Evolutionary conservation across 2,797 vertebrate species (phyloP).

Genomic region (Mus spretus): DNA sequence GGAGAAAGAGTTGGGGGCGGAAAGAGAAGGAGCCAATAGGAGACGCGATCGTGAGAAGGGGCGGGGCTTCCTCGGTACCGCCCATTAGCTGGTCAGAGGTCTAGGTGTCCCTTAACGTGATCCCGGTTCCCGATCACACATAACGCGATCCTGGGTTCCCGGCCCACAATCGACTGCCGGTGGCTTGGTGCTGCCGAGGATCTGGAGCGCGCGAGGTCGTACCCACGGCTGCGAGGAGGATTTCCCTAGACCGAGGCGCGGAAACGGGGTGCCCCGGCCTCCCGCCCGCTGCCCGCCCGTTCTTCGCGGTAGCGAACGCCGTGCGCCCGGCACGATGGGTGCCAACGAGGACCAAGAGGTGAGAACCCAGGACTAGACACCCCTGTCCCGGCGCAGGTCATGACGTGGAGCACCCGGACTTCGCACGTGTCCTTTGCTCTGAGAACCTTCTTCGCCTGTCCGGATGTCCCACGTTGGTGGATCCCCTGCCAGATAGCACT

Average conservation of each 20-base stretch:
- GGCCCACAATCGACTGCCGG: accelerated
- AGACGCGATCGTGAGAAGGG: neutral
- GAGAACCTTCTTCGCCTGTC: neutral
- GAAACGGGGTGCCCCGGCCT: neutral
- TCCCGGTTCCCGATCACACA: accelerated
- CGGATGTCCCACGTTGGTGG: neutral
- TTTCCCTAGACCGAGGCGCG: neutral
- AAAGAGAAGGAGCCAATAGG: conserved; percentile 60
- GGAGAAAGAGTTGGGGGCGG: neutral
- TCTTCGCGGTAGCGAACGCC: neutral
- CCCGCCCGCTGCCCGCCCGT: neutral
- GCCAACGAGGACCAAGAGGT: conserved; percentile 99
- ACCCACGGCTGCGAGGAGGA: neutral
- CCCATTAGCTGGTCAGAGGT: accelerated
- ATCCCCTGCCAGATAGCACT: neutral
- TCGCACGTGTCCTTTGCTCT: neutral
- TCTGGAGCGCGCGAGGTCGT: neutral
- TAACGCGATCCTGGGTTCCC: accelerated
- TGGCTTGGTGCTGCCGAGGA: neutral
- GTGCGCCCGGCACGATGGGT: conserved; percentile 89
- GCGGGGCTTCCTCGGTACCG: neutral
- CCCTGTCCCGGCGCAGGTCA: no score
- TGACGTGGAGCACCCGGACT: neutral
- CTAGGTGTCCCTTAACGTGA: neutral
- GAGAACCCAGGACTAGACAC: conserved; percentile 60